Evolutionary conservation across 2,797 vertebrate genomes (phyloP).

Genomic region (Fistularia commersonii): DNA sequence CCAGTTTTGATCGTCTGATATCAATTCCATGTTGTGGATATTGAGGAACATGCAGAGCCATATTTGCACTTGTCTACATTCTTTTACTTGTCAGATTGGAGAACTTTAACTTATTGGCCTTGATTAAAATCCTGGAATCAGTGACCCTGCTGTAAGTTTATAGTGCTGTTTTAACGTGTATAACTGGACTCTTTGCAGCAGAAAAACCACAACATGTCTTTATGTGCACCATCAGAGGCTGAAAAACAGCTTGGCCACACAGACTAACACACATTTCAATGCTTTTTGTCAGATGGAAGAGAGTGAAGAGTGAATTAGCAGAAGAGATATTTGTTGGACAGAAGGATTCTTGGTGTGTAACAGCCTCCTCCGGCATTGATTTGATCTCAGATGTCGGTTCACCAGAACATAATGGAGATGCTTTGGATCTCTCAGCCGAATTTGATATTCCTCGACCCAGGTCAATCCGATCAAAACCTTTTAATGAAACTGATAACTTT

Average conservation of each 20-base stretch:
- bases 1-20: no score
- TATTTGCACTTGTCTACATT: no score
- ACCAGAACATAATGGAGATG: conserved; percentile 28
- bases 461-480: background rate
- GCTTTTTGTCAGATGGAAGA: background rate
- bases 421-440: conserved; percentile 53
- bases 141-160: no score
- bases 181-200: no score
- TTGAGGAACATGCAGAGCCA: no score
- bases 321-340: background rate
- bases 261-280: background rate
- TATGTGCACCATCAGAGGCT: background rate
- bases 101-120: no score
- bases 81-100: no score
- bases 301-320: no score
- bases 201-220: no score
- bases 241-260: background rate
- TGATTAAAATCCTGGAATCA: no score
- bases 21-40: no score
- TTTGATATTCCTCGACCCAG: background rate
- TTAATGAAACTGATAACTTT: background rate
- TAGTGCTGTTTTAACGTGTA: no score
- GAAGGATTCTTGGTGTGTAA: background rate
- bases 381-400: conserved; percentile 54
- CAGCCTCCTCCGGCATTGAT: conserved; percentile 52